Evolutionary conservation across 2,113 vertebrate genomes (phyloP).

Genomic region (Salminus brasiliensis): DNA sequence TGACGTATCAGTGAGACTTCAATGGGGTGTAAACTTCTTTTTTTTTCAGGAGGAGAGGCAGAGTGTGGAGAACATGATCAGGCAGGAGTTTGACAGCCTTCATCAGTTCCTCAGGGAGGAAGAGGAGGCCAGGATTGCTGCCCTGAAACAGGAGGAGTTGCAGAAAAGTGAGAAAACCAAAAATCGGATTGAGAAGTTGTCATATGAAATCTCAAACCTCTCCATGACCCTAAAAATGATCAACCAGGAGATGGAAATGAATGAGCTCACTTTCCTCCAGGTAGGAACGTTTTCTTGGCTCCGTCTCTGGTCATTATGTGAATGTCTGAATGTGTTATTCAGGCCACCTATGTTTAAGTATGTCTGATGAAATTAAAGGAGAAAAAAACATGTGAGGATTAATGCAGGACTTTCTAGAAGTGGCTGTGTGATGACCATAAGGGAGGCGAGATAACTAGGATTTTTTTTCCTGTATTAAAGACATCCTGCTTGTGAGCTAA

Average conservation of each 20-base stretch:
- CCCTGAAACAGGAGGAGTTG: conserved; percentile 12
- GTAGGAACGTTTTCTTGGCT: not conserved
- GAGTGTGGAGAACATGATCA: conserved; percentile 26
- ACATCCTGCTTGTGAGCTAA: no score
- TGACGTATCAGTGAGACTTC: no score
- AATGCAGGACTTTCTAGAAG: not conserved
- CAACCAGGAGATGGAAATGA: conserved; percentile 20
- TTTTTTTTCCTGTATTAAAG: not conserved
- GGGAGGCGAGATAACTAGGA: no score
- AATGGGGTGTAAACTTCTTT: not conserved
- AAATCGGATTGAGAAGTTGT: not conserved
- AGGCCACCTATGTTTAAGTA: not conserved
- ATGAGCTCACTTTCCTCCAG: conserved; percentile 40
- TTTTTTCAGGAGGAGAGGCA: conserved; percentile 21
- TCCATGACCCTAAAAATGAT: conserved; percentile 3
- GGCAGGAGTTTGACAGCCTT: conserved; percentile 43
- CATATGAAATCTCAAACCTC: conserved; percentile 15
- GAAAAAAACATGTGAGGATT: not conserved
- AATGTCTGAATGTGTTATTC: not conserved
- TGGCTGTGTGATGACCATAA: not conserved
- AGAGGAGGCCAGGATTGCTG: conserved; percentile 24
- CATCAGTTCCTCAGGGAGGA: conserved; percentile 30
- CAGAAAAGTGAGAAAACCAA: not conserved
- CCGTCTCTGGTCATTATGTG: not conserved
- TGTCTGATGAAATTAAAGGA: not conserved